Percentiles rank a stretch among this genome's conserved stretches.
Conservation (phyloP, 2,888 invertebrate genomes). For the Tanypteryx hageni region DNA sequence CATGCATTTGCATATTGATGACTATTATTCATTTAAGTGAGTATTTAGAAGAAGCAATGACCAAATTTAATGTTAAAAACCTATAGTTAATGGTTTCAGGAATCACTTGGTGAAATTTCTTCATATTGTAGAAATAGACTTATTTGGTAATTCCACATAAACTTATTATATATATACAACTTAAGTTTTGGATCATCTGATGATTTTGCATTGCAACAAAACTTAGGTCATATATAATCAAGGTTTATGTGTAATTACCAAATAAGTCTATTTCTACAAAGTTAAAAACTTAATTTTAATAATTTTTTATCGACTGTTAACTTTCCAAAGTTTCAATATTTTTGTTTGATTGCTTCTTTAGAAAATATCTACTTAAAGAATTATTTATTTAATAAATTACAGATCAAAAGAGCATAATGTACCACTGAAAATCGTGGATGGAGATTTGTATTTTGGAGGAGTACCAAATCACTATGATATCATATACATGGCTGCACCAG, state of each 20-base stretch:
- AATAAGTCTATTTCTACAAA: too few species aligned
- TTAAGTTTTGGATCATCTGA: too few species aligned
- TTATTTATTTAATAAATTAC: constrained; percentile 64
- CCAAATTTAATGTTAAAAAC: not conserved
- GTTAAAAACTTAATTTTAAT: not conserved
- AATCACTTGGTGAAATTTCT: too few species aligned
- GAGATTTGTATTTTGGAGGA: constrained; percentile 92
- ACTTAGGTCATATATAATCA: too few species aligned
- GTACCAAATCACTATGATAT: constrained; percentile 81
- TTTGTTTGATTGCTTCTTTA: not conserved
- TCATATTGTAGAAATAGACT: not conserved
- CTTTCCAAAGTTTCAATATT: not conserved
- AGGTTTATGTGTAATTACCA: too few species aligned
- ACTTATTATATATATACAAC: too few species aligned
- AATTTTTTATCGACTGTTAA: too few species aligned
- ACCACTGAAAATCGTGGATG: constrained; percentile 81
- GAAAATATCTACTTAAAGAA: not conserved
- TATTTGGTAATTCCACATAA: too few species aligned
- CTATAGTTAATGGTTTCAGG: too few species aligned
- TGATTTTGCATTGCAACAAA: too few species aligned
- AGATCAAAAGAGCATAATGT: constrained; percentile 79
- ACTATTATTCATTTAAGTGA: constrained; percentile 84
- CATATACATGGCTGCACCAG: constrained; percentile 76
- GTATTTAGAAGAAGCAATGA: constrained; percentile 65
- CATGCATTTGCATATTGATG: constrained; percentile 89